Base-by-base conservation (phyloP, 2,888 invertebrate genomes). In the Mechanitis messenoides region DNA sequence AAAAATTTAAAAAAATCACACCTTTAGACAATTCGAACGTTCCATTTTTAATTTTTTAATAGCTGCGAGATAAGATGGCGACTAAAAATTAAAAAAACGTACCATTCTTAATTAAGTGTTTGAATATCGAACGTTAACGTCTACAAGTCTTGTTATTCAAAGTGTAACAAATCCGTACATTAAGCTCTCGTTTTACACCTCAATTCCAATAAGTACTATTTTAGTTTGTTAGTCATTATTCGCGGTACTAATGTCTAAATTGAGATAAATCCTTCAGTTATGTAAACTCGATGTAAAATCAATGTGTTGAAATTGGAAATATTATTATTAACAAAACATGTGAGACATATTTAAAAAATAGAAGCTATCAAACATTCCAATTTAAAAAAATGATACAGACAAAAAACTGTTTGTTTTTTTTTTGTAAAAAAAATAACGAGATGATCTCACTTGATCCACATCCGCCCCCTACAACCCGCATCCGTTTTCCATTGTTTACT, bases 401-500 rank as follows among this genome's bases (percentile, higher is more conserved):
- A 4, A 35, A 35, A 35, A 35, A 35, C 35, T 35, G 3, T 35
- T 3, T 6, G 35, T 1, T 35, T 5, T 35, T 35, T 5, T 35
- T 5, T 35, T 5, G 6, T 3, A 35, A 35, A 35, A 35, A 5
- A 35, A 35, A 35, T 5, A 35, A 35, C 1, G 20, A 57, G 20
- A 56, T 56, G 47, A 57, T 11, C 57, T 35, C 57, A 46, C 47
- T 47, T 57, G 20, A 47, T 35, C 35, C 20, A 69, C 78, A 80
- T 83, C 81, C 81, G 81, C 78, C 76, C 74, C 72, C 72, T 9
- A n/a, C 35, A 33, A 67, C 72, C 74, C 74, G 71, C 72, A 74
- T 75, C 76, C 77, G 79, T 81, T 78, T 73, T 74, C 76, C 62
- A 56, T 55, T 62, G 61, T 68, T 64, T 61, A 64, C 59, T 64